Conservation (phyloP, 1,140 invertebrate genomes). For the Zaprionus gabonicus region DNA sequence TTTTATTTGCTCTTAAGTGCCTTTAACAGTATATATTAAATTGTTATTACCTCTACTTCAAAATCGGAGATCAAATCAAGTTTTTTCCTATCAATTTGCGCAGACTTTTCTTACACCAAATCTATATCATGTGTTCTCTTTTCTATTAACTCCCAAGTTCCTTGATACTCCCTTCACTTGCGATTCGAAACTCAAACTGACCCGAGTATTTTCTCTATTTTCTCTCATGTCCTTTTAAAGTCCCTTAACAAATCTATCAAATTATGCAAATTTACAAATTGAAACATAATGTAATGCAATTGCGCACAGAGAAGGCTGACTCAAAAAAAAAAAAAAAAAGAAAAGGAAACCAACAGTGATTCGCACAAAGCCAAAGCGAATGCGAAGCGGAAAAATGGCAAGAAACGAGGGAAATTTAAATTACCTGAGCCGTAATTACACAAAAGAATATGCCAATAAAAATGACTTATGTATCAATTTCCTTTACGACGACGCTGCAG, state of each 20-base stretch:
- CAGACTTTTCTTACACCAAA: too few species aligned
- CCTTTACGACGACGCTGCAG: constrained; percentile 68
- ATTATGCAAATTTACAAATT: not conserved
- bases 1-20: too few species aligned
- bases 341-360: not conserved
- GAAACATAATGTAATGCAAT: constrained; percentile 1
- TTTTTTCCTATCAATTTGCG: too few species aligned
- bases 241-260: not conserved
- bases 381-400: constrained; percentile 1
- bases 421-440: constrained; percentile 80
- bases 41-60: too few species aligned
- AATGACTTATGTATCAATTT: constrained; percentile 83
- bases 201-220: too few species aligned
- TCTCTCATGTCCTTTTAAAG: too few species aligned
- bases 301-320: not conserved
- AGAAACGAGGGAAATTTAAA: constrained; percentile 69
- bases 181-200: too few species aligned
- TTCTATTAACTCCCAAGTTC: too few species aligned
- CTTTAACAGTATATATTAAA: too few species aligned
- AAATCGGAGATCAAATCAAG: too few species aligned
- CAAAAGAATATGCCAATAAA: constrained; percentile 83
- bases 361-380: constrained; percentile 34
- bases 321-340: not conserved
- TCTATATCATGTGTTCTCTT: too few species aligned
- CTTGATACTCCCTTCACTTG: too few species aligned